Conservation (phyloP, 2,888 invertebrate genomes). For the Toxonevra muliebris region DNA sequence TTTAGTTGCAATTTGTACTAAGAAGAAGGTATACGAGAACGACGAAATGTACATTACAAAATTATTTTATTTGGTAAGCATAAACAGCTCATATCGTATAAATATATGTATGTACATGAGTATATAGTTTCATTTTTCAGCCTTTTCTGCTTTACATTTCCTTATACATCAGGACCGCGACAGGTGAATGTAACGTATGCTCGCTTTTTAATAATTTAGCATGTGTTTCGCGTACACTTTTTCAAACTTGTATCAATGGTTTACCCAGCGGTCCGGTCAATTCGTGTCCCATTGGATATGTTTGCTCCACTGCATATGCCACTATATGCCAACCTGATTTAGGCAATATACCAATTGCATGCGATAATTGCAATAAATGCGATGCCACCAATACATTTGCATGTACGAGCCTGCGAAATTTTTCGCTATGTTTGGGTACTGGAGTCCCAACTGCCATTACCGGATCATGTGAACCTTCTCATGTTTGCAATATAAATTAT, state of each 20-base stretch:
- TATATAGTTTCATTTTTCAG: too few relatives aligned
- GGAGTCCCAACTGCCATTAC: constrained; percentile 37
- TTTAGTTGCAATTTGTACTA: too few relatives aligned
- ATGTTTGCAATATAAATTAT: constrained; percentile 49
- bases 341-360: constrained; percentile 37
- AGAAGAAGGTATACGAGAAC: too few relatives aligned
- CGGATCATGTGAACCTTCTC: constrained; percentile 46
- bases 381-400: constrained; percentile 49
- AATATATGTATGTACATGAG: too few relatives aligned
- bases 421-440: constrained; percentile 52
- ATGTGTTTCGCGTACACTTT: constrained; percentile 50
- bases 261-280: constrained; percentile 40
- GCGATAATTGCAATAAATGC: constrained; percentile 52
- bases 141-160: neutral
- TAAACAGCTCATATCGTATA: too few relatives aligned
- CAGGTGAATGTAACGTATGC: constrained; percentile 51
- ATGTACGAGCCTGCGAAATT: constrained; percentile 49
- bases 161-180: constrained; percentile 8
- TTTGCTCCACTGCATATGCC: constrained; percentile 44
- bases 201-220: constrained; percentile 45
- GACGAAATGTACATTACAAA: too few relatives aligned
- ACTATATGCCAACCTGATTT: constrained; percentile 40
- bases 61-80: too few relatives aligned
- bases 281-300: constrained; percentile 45
- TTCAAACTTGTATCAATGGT: constrained; percentile 45